Conservation (phyloP, 2,113 vertebrate species). For the Zapus hudsonius region DNA sequence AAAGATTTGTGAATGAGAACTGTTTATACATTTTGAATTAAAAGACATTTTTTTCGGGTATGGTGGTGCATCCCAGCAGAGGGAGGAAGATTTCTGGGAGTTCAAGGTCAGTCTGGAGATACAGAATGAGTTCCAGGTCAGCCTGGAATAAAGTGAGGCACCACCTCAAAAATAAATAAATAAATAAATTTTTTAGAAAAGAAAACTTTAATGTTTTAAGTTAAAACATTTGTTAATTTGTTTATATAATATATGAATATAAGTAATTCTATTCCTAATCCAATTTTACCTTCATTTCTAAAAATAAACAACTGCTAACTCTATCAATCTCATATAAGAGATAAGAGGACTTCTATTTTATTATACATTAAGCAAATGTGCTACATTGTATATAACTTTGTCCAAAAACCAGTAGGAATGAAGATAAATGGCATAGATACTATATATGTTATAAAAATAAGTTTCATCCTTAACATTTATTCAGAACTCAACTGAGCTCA, state of each 20-base stretch:
- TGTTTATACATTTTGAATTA: background rate
- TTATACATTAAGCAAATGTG: constrained; percentile 25
- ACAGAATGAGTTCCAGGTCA: no score
- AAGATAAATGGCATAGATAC: background rate
- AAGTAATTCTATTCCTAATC: constrained; percentile 1
- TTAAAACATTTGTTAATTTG: constrained; percentile 2
- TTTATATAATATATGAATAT: background rate
- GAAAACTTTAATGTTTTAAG: background rate
- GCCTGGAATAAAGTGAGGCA: no score
- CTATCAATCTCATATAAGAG: background rate
- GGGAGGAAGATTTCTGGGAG: no score
- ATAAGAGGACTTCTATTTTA: background rate
- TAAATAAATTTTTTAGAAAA: no score
- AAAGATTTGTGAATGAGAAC: background rate
- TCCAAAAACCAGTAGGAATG: background rate
- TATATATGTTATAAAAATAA: background rate
- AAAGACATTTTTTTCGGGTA: background rate
- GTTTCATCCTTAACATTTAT: constrained; percentile 6
- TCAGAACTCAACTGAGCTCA: constrained; percentile 12
- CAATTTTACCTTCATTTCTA: constrained; percentile 44
- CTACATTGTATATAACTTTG: background rate
- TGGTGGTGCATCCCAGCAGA: no score
- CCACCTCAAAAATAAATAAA: no score
- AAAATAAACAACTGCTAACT: constrained; percentile 11
- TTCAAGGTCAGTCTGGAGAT: no score